A percentile compares a stretch with the other conserved stretches of the same genome.
These are phyloP conservation scores for Spongilla lacustris DNA, from an alignment of 37 sponge, comb jelly and placozoan genomes.

Conservation along the genomic window DNA sequence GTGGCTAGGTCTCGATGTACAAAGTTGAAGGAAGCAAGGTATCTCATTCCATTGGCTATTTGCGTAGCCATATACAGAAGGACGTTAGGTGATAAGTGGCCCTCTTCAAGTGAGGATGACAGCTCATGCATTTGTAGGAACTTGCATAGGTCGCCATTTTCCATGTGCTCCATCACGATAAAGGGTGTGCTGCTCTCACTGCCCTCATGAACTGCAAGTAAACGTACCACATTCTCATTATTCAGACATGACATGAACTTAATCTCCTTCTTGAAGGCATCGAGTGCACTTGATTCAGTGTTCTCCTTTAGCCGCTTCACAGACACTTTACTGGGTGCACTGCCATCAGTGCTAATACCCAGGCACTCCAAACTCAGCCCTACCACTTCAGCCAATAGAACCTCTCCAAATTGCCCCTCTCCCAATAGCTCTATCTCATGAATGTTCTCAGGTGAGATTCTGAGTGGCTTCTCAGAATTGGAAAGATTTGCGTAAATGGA, in stretches of 20 bases:
- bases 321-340: constrained; percentile 41
- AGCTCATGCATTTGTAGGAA: constrained; percentile 53
- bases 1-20: constrained; percentile 79
- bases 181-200: constrained; percentile 36
- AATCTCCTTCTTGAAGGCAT: constrained; percentile 60
- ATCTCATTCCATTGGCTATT: constrained; percentile 71
- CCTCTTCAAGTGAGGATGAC: neutral
- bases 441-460: constrained; percentile 32
- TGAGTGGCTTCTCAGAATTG: constrained; percentile 11
- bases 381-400: constrained; percentile 65
- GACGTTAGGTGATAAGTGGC: neutral
- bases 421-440: constrained; percentile 45
- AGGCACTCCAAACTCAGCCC: constrained; percentile 63
- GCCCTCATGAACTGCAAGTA: constrained; percentile 59
- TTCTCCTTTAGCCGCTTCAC: constrained; percentile 63
- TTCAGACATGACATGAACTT: constrained; percentile 70
- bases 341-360: constrained; percentile 19
- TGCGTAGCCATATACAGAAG: constrained; percentile 58
- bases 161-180: constrained; percentile 92
- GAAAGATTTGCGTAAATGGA: constrained; percentile 52
- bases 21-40: constrained; percentile 62
- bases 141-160: constrained; percentile 84
- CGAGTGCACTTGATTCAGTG: constrained; percentile 1
- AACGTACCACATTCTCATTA: constrained; percentile 57
- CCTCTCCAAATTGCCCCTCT: constrained; percentile 66